These are phyloP conservation scores for crab-eating macaque (Macaca fascicularis) DNA, from an alignment of 2,113 vertebrate genomes.

Conservation along the genomic window DNA sequence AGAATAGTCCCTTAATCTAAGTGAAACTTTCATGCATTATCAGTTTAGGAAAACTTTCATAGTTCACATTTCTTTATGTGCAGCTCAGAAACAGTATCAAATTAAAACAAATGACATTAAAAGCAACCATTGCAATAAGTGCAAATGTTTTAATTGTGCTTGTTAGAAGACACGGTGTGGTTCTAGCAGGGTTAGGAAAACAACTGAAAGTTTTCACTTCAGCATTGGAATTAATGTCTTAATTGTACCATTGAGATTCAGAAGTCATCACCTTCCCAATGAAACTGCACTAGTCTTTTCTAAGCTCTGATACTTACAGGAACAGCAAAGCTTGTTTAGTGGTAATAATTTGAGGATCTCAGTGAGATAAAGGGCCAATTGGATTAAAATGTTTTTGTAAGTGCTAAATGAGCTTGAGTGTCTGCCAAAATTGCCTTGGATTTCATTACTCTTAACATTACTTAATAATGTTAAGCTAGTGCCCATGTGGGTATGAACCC, in stretches of 20 bases:
- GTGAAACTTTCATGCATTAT: background rate
- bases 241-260: constrained; percentile 58
- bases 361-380: constrained; percentile 16
- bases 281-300: constrained; percentile 39
- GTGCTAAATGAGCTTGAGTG: constrained; percentile 11
- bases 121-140: constrained; percentile 68
- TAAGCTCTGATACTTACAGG: constrained; percentile 14
- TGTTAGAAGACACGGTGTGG: constrained; percentile 45
- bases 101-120: constrained; percentile 57
- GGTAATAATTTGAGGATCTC: constrained; percentile 6
- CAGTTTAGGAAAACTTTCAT: constrained; percentile 23
- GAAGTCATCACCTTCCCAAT: constrained; percentile 34
- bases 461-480: constrained; percentile 41
- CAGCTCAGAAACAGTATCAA: constrained; percentile 60
- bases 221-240: constrained; percentile 38
- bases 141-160: constrained; percentile 69
- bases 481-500: too few relatives aligned
- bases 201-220: constrained; percentile 63
- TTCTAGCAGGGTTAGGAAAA: constrained; percentile 60
- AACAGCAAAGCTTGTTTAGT: constrained; percentile 42
- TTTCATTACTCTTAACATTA: constrained; percentile 58
- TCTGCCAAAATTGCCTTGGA: constrained; percentile 45
- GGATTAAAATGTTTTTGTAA: constrained; percentile 59
- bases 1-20: background rate
- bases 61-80: constrained; percentile 21